Evolutionary conservation across 2,797 vertebrate species (phyloP), one percentile per base, ranked within the genome.

Genomic region (Ctenopoma multispine): DNA sequence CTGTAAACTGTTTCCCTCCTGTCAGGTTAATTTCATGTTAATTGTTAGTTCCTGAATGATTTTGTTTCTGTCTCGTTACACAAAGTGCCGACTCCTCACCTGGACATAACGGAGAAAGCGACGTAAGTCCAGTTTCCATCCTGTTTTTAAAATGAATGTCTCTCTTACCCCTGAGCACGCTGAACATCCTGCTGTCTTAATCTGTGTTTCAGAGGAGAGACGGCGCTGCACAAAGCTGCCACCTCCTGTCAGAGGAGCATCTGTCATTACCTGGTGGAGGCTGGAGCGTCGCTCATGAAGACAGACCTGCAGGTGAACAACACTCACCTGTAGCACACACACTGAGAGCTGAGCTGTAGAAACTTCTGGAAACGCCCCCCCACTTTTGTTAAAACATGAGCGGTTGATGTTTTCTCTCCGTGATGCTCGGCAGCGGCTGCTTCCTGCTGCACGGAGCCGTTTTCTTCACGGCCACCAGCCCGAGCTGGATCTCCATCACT

Each of bases 231-330:
- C 77, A 96, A 96, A 80, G 97, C 97, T 0, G 97, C 97, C 1
- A 89, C 95, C 5, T 92, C 94, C 62, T 90, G 95, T 75, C 97
- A 97, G 81, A 96, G 96, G 72, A 96, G 94, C 62, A 96, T 97
- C 92, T 98, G 97, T 88, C 94, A 96, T 91, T 95, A 94, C 92
- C 95, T 99, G 61, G 96, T 99, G 91, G 97, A 99, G 83, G 97
- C 94, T 0, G 97, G 97, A 47, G 97, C 97, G 1, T 98, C 97
- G 0, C 96, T 99, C 72, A 96, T 96, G 93, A 99, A 97, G 93
- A 97, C 96, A 0, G 96, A 99, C 89, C 92, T 96, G 78, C 96
- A 97, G 96, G 97, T 99, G 54, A 58, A 6, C 12, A 13, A 2
- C 12, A 4, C 46, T 15, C 18, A 43, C 43, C 68, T 68, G 18